Conservation (phyloP, 2,888 invertebrate genomes). For the Acanthoscelides obtectus region DNA sequence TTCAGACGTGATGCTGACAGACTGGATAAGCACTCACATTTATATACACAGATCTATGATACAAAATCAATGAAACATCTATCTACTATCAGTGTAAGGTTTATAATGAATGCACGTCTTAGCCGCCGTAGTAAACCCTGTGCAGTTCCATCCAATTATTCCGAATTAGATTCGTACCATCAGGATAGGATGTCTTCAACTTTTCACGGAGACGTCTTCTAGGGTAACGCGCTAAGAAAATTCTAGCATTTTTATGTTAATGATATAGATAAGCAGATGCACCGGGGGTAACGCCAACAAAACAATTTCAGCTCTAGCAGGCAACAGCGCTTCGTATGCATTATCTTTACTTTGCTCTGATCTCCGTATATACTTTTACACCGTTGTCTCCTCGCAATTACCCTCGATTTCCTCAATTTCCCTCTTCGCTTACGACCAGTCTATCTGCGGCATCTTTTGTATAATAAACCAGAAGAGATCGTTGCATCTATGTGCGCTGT, state of each 20-base stretch:
- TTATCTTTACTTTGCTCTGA: not conserved
- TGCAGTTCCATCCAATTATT: not conserved
- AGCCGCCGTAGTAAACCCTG: too few species aligned
- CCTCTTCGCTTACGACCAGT: not conserved
- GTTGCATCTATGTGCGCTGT: not conserved
- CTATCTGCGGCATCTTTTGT: not conserved
- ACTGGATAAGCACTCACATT: too few species aligned
- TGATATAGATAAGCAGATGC: not conserved
- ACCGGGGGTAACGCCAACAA: not conserved
- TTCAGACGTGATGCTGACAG: too few species aligned
- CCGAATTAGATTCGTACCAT: not conserved
- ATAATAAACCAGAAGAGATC: not conserved
- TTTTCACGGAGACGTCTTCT: not conserved
- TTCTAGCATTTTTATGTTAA: not conserved
- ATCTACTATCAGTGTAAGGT: too few species aligned
- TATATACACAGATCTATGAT: too few species aligned
- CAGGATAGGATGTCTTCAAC: too few species aligned
- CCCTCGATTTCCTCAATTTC: not conserved
- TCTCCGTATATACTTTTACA: not conserved
- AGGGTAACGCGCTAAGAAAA: not conserved
- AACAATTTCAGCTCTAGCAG: not conserved
- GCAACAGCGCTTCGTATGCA: not conserved
- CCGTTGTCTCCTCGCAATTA: not conserved
- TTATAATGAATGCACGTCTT: too few species aligned
- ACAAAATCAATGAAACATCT: too few species aligned